phyloP scores from a whole-genome alignment of 2,888 invertebrate genomes.

The Andrena bicolor region DNA sequence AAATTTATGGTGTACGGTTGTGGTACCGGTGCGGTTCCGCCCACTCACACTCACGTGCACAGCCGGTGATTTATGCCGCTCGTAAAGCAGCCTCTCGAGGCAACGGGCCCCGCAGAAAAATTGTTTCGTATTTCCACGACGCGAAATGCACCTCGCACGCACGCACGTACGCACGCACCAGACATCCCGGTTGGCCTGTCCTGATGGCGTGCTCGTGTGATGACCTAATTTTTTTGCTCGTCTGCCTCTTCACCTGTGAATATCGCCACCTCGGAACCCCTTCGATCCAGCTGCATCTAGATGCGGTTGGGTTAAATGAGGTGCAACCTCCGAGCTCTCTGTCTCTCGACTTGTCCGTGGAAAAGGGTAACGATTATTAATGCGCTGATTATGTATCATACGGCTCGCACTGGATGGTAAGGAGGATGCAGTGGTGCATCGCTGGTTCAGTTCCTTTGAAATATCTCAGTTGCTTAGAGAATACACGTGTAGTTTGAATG shows the following conservation, averaged over 20 bases:
- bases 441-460: no score
- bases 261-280: neutral
- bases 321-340: no score
- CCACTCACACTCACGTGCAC: slow-evolving; percentile 78
- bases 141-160: slow-evolving; percentile 47
- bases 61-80: slow-evolving; percentile 75
- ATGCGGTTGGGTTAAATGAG: no score
- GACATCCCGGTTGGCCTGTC: slow-evolving; percentile 15
- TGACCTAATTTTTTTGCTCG: slow-evolving; percentile 45
- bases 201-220: slow-evolving; percentile 4
- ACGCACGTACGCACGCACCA: slow-evolving; percentile 25
- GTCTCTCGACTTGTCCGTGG: no score
- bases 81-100: slow-evolving; percentile 73
- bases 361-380: no score
- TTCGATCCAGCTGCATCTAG: neutral
- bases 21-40: slow-evolving; percentile 74
- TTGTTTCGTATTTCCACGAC: slow-evolving; percentile 62
- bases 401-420: no score
- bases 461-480: no score
- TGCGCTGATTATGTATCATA: no score
- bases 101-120: slow-evolving; percentile 56
- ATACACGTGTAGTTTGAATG: no score
- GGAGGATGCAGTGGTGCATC: no score
- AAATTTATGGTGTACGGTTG: slow-evolving; percentile 77
- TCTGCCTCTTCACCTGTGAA: neutral